Evolutionary conservation across 1,140 invertebrate species (phyloP).

Genomic region (Procambarus virginalis): DNA sequence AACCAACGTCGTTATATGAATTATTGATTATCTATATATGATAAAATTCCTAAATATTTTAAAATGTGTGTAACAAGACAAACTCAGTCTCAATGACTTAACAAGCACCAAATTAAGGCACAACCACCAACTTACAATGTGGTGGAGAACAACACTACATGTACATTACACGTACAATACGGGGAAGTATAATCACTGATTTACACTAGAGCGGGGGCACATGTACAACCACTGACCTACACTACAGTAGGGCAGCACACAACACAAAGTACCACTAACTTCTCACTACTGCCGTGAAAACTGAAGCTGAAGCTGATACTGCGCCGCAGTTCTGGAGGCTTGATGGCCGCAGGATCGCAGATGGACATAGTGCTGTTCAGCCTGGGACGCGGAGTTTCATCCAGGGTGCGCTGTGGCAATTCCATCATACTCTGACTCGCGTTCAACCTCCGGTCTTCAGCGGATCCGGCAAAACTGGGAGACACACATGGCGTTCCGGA

Average conservation of each 20-base stretch:
- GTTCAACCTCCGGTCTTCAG: slow-evolving; percentile 22
- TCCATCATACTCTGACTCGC: slow-evolving; percentile 54
- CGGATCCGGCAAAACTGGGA: background rate
- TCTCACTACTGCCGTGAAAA: slow-evolving; percentile 36
- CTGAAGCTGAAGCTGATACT: slow-evolving; percentile 41
- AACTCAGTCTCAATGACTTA: too few relatives aligned
- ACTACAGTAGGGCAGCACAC: background rate
- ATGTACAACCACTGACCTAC: too few relatives aligned
- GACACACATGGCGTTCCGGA: background rate
- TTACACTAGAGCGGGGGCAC: too few relatives aligned
- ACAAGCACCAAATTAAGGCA: too few relatives aligned
- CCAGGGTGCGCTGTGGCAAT: slow-evolving; percentile 7
- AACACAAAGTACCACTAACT: slow-evolving; percentile 41
- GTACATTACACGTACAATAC: too few relatives aligned
- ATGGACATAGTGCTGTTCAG: background rate
- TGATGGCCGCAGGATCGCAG: background rate
- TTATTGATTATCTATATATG: too few relatives aligned
- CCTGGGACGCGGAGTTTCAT: background rate
- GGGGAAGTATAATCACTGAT: too few relatives aligned
- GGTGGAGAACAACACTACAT: too few relatives aligned
- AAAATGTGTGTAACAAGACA: too few relatives aligned
- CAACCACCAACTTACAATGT: too few relatives aligned
- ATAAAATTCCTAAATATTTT: too few relatives aligned
- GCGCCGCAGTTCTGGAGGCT: slow-evolving; percentile 1
- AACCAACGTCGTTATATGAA: too few relatives aligned